Percentiles rank a stretch among this genome's conserved stretches.
Conservation (phyloP, 1,140 invertebrate species). For the Cyclina sinensis region DNA sequence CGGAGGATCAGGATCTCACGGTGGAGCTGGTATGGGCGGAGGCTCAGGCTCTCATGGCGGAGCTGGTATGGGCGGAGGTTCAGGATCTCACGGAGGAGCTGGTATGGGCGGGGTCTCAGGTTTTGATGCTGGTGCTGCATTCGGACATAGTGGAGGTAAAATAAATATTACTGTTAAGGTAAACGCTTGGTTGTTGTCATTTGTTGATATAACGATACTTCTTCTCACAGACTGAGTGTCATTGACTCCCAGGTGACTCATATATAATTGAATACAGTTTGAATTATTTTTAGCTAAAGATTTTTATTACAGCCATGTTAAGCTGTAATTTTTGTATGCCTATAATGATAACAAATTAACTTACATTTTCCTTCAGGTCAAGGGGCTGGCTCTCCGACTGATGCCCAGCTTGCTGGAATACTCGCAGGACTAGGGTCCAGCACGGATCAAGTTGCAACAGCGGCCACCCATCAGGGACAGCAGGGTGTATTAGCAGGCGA, state of each 20-base stretch:
- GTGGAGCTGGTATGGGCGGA: neutral
- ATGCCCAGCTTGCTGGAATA: neutral
- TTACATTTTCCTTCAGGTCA: no score
- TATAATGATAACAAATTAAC: no score
- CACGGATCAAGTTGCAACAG: neutral
- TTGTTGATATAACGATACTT: neutral
- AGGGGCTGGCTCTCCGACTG: neutral
- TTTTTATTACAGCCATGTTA: no score
- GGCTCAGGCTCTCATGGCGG: neutral
- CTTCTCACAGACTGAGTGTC: neutral
- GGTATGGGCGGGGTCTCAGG: neutral
- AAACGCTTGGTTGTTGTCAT: neutral
- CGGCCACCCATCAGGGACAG: conserved; percentile 13
- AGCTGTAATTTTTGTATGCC: no score
- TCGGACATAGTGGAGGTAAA: neutral
- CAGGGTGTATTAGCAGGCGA: neutral
- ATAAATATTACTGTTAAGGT: neutral
- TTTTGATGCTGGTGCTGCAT: neutral
- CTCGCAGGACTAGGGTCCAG: neutral
- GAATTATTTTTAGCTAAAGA: no score
- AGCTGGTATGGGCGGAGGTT: neutral
- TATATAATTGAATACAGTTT: neutral
- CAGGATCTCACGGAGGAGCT: neutral
- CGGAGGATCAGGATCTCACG: neutral
- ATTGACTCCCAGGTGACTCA: neutral